Evolutionary conservation across 1,140 invertebrate species (phyloP).

Genomic region (Zaprionus capensis): DNA sequence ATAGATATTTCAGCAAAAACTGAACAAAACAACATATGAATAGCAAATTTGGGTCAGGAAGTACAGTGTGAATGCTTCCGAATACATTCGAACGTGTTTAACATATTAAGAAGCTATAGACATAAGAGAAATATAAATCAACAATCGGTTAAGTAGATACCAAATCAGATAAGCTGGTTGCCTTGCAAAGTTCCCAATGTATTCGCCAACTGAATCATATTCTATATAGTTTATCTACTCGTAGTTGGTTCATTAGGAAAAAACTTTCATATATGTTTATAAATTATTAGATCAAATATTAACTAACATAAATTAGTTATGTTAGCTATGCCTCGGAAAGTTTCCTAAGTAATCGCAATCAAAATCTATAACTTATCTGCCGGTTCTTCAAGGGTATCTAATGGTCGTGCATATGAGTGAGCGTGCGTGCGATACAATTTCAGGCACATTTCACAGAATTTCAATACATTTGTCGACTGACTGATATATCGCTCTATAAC

Average conservation of each 20-base stretch:
- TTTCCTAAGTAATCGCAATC: no score
- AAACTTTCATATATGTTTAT: no score
- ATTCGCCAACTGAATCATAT: neutral
- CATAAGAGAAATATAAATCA: neutral
- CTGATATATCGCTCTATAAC: constrained; percentile 4
- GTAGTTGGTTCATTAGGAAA: no score
- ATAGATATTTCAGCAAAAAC: neutral
- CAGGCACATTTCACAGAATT: neutral
- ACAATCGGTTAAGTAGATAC: neutral
- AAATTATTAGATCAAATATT: no score
- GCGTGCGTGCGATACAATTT: no score
- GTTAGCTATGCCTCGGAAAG: no score
- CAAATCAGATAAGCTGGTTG: neutral
- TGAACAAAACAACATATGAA: neutral
- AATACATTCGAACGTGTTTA: constrained; percentile 1
- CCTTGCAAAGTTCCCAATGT: no score
- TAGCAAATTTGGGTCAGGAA: constrained; percentile 1
- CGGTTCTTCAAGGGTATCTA: no score
- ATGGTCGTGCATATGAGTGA: no score
- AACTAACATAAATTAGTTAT: no score
- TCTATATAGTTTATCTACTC: neutral
- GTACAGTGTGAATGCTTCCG: neutral
- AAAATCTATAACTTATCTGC: no score
- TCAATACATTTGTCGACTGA: neutral
- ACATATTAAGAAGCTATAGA: neutral